A percentile compares a stretch with the other conserved stretches of the same genome.
phyloP scores from a whole-genome alignment of 1,140 invertebrate species.

The Papilio glaucus region DNA sequence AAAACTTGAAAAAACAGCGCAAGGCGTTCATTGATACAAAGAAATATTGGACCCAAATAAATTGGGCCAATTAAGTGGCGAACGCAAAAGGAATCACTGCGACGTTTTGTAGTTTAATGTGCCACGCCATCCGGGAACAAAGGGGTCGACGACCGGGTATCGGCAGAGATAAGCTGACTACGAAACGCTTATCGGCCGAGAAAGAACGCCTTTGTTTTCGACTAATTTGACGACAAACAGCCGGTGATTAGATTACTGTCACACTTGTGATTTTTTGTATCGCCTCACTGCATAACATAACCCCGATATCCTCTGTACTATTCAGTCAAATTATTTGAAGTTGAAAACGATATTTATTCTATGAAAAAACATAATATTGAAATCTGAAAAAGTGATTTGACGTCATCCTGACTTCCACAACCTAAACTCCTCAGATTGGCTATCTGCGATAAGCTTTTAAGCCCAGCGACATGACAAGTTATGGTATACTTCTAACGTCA shows the following conservation, averaged over 20 bases:
- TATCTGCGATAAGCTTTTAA: not conserved
- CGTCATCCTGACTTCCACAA: not conserved
- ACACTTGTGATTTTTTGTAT: slow-evolving; percentile 36
- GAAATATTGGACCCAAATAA: not conserved
- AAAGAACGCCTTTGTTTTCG: slow-evolving; percentile 78
- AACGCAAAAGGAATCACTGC: slow-evolving; percentile 38
- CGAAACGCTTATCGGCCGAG: slow-evolving; percentile 72
- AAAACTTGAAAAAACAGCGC: not conserved
- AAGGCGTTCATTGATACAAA: not conserved
- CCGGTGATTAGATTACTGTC: slow-evolving; percentile 62
- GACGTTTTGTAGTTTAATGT: slow-evolving; percentile 61
- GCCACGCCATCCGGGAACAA: slow-evolving; percentile 62
- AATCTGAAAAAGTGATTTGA: too few relatives aligned
- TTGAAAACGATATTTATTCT: too few relatives aligned
- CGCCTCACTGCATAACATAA: not conserved
- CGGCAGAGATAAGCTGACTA: slow-evolving; percentile 71
- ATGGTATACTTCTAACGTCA: not conserved
- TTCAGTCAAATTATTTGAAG: not conserved
- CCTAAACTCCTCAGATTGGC: not conserved
- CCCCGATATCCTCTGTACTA: slow-evolving; percentile 7
- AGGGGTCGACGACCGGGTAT: slow-evolving; percentile 72
- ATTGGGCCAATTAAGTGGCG: slow-evolving; percentile 18
- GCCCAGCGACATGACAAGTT: not conserved
- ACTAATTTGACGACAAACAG: slow-evolving; percentile 64
- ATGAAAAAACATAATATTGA: too few relatives aligned